Evolutionary conservation across 2,797 vertebrate species (phyloP).

Genomic region (Acanthurus lineatus): DNA sequence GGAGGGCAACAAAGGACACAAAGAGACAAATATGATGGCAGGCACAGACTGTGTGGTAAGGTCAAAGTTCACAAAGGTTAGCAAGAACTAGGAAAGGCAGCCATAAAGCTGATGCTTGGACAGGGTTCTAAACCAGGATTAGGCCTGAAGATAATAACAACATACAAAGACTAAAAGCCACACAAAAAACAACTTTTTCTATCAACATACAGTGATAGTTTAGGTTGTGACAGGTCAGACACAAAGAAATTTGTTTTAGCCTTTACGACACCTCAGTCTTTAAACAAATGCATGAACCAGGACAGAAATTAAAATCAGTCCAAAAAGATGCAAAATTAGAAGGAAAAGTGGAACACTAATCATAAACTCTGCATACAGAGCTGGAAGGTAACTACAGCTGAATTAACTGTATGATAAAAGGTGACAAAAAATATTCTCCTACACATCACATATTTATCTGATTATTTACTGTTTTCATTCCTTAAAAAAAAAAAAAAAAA

Average conservation of each 20-base stretch:
- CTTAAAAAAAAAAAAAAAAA: neutral
- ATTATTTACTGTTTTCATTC: neutral
- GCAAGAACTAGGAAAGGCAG: constrained; percentile 59
- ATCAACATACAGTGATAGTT: neutral
- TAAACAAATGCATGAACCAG: neutral
- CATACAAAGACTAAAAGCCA: neutral
- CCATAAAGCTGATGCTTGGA: constrained; percentile 50
- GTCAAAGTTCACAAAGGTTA: constrained; percentile 86
- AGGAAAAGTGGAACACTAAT: neutral
- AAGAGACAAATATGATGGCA: constrained; percentile 87
- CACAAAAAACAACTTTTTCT: neutral
- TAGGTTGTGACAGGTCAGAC: neutral
- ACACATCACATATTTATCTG: neutral
- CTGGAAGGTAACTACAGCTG: neutral
- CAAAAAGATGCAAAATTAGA: no score
- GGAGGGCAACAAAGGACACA: constrained; percentile 84
- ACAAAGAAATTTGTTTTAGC: neutral
- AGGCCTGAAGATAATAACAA: constrained; percentile 7
- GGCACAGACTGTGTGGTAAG: constrained; percentile 79
- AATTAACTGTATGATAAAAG: neutral
- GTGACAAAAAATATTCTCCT: neutral
- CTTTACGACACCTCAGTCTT: neutral
- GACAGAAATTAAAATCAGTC: neutral
- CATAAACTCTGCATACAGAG: neutral
- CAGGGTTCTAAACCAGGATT: constrained; percentile 18